These are phyloP conservation scores for Butorides virescens DNA, from an alignment of 2,113 vertebrate genomes.

Conservation along the genomic window DNA sequence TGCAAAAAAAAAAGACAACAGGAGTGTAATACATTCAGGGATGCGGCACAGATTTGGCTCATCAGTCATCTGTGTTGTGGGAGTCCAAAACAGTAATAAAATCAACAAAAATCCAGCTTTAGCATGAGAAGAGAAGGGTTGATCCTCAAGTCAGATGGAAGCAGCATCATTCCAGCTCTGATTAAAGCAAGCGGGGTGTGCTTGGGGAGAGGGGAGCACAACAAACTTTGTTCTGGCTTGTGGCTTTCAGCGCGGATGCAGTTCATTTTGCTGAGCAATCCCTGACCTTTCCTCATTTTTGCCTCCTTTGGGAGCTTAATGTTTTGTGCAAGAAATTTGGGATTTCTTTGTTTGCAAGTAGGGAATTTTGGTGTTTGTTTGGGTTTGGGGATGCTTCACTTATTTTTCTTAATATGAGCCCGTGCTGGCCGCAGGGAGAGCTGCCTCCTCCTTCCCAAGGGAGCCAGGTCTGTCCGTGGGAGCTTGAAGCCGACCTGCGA, in stretches of 20 bases:
- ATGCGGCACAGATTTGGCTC: slow-evolving; percentile 1
- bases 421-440: fast-evolving
- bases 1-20: slow-evolving; percentile 20
- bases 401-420: neutral
- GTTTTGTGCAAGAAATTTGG: neutral
- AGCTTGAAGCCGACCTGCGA: fast-evolving
- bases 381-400: neutral
- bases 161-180: slow-evolving; percentile 8
- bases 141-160: slow-evolving; percentile 36
- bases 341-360: neutral
- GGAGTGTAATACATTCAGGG: neutral
- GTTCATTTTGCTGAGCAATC: neutral
- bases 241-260: neutral
- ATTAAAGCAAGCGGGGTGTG: slow-evolving; percentile 23
- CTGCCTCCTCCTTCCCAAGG: neutral
- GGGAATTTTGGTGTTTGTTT: neutral
- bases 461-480: neutral
- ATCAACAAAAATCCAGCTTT: slow-evolving; percentile 46
- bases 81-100: slow-evolving; percentile 57
- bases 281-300: neutral
- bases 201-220: neutral
- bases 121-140: neutral
- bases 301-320: neutral
- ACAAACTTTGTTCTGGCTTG: neutral
- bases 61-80: slow-evolving; percentile 52